Conservation (phyloP, 35 echinoderm and acorn worm species). For the Strongylocentrotus purpuratus region DNA sequence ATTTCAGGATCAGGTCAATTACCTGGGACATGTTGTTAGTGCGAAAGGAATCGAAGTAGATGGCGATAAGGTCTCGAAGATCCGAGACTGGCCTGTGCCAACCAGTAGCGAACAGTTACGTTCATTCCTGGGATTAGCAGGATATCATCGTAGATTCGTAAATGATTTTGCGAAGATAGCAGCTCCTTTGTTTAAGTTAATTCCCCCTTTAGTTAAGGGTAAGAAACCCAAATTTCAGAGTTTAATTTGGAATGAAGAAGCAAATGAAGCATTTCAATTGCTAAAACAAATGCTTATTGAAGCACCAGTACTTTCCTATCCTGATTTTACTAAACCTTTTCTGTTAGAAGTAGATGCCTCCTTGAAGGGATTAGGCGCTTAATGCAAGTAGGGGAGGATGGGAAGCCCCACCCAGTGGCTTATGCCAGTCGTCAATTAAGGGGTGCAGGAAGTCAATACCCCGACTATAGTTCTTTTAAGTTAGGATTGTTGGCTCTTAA, state of each 20-base stretch:
- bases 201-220: neutral
- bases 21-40: neutral
- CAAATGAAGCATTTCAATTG: neutral
- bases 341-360: constrained; percentile 59
- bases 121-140: neutral
- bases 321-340: constrained; percentile 47
- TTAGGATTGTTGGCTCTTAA: constrained; percentile 41
- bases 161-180: neutral
- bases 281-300: neutral
- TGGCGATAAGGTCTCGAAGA: neutral
- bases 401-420: constrained; percentile 22
- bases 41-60: neutral
- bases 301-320: constrained; percentile 50
- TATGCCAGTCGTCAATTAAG: constrained; percentile 57
- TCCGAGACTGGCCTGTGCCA: neutral
- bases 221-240: neutral
- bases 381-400: constrained; percentile 49
- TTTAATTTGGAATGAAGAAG: neutral
- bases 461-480: constrained; percentile 51
- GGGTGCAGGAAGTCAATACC: constrained; percentile 45
- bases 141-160: neutral
- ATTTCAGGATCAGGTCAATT: neutral
- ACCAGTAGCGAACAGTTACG: neutral
- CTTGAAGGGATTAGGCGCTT: no score
- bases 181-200: neutral